phyloP scores from a whole-genome alignment of 2,113 vertebrate species.

The Perca flavescens region DNA sequence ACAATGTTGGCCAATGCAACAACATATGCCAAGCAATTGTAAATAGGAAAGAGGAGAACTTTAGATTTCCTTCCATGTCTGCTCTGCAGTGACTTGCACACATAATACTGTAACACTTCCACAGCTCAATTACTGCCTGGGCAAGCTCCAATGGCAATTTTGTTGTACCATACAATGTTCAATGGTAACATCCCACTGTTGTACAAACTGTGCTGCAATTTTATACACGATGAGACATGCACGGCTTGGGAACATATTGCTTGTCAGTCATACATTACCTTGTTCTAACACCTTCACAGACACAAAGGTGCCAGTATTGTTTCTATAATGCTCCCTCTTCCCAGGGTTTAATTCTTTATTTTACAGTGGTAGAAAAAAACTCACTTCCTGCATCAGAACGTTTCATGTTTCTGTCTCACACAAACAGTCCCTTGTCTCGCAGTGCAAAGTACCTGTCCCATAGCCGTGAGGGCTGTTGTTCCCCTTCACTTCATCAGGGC shows the following conservation, averaged over 20 bases:
- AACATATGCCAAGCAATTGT: slow-evolving; percentile 42
- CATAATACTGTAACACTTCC: slow-evolving; percentile 52
- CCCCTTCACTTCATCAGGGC: slow-evolving; percentile 71
- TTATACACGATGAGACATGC: slow-evolving; percentile 69
- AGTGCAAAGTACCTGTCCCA: slow-evolving; percentile 75
- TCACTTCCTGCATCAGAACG: slow-evolving; percentile 74
- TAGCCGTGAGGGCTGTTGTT: slow-evolving; percentile 79
- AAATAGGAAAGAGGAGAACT: slow-evolving; percentile 50
- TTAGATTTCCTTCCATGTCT: slow-evolving; percentile 39
- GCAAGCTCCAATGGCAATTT: slow-evolving; percentile 67
- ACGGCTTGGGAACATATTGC: slow-evolving; percentile 63
- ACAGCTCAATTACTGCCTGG: slow-evolving; percentile 59
- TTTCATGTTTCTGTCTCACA: slow-evolving; percentile 77
- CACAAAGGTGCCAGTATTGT: slow-evolving; percentile 64
- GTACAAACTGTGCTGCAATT: slow-evolving; percentile 61
- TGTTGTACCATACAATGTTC: slow-evolving; percentile 54
- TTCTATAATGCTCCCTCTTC: slow-evolving; percentile 47
- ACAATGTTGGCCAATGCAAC: slow-evolving; percentile 31
- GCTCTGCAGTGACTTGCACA: slow-evolving; percentile 57
- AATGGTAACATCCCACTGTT: slow-evolving; percentile 63
- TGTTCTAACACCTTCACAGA: slow-evolving; percentile 69
- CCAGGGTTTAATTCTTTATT: slow-evolving; percentile 71
- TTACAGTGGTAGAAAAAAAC: slow-evolving; percentile 43
- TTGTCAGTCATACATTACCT: slow-evolving; percentile 73
- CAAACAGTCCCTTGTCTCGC: slow-evolving; percentile 68